Percentiles rank a stretch among this genome's conserved stretches.
Evolutionary conservation across 2,113 vertebrate genomes (phyloP).

Genomic region (Gavialis gangeticus): DNA sequence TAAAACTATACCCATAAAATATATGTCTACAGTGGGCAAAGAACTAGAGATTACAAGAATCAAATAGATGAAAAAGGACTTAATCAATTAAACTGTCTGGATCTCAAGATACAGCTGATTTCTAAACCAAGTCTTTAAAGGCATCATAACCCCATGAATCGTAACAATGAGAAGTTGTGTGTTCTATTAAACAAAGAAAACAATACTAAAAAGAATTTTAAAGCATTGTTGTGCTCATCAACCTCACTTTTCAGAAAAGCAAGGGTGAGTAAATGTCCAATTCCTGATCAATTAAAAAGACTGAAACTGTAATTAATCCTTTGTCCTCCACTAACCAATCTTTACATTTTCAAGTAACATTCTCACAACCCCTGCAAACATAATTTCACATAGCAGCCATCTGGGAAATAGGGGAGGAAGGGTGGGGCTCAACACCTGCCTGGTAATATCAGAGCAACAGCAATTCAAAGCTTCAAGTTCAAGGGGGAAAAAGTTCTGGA

Average conservation of each 20-base stretch:
- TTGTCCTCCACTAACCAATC: not conserved
- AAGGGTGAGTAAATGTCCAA: not conserved
- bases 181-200: not conserved
- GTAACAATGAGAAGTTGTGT: not conserved
- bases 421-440: not conserved
- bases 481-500: not conserved
- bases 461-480: not conserved
- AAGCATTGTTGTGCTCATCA: not conserved
- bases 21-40: not conserved
- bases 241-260: not conserved
- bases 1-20: not conserved
- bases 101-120: not conserved
- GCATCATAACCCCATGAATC: not conserved
- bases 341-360: not conserved
- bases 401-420: not conserved
- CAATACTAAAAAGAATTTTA: not conserved
- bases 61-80: not conserved
- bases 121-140: not conserved
- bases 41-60: not conserved
- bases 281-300: not conserved
- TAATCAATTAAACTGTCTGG: not conserved
- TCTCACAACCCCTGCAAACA: not conserved
- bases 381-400: not conserved
- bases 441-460: not conserved
- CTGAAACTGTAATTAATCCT: not conserved